Base-by-base conservation (phyloP, 2,888 invertebrate species). In the Lacanobia wlatinum region DNA sequence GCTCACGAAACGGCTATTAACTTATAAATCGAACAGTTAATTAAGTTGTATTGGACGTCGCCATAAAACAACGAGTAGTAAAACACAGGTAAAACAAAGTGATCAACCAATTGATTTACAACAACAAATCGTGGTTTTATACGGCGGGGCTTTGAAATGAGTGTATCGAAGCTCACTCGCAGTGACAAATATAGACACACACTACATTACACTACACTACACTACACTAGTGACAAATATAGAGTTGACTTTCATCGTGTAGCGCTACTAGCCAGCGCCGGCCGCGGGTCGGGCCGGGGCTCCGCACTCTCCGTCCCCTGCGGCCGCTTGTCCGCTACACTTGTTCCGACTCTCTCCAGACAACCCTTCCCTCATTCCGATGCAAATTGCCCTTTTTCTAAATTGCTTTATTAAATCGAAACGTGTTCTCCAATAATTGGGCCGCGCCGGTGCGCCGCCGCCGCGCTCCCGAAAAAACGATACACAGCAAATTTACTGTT, bases 321-420 rank as follows among this genome's bases (percentile, higher is more conserved):
- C n/a, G 72, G 48, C 76, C 80, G 67, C 68, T 80, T 71, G 83
- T 85, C 84, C 80, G 83, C 56, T 73, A 66, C 46, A 60, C 79
- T 79, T 73, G 65, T 64, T 56, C 73, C 68, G 70, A 74, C 61
- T 83, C 80, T 70, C 79, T 73, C 72, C 71, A 72, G 80, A 72
- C 82, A 92, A 93, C 94, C 93, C 93, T 93, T 92, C 87, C 88
- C 92, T 92, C 91, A 91, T 93, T 94, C 89, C 84, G 84, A 94
- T 93, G 93, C 92, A 93, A 95, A 95, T 94, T 91, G 92, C 82
- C 89, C 88, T 94, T 94, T 94, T 94, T 93, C 92, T 92, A 94
- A 95, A 95, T 95, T 94, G 92, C 94, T 95, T 94, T 94, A 95
- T 94, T 94, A 94, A 94, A 95, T 92, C 90, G 92, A 92, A 94